Evolutionary conservation across 2,797 vertebrate species (phyloP).

Genomic region (Remorina albescens): DNA sequence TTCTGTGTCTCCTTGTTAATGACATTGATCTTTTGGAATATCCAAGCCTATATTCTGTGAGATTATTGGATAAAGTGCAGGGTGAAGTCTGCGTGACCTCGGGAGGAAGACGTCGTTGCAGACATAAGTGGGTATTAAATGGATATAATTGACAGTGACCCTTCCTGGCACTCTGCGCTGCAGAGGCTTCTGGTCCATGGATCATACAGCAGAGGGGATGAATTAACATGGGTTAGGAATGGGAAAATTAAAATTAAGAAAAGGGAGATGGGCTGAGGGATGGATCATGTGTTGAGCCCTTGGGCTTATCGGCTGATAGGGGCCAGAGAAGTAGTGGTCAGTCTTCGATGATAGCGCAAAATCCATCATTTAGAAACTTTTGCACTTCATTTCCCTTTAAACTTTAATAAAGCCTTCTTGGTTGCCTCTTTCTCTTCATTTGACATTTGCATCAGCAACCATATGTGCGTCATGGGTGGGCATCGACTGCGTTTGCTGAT

Average conservation of each 20-base stretch:
- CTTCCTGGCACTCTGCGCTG: slow-evolving; percentile 81
- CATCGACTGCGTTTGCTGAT: slow-evolving; percentile 66
- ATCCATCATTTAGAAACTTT: slow-evolving; percentile 66
- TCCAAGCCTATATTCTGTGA: slow-evolving; percentile 86
- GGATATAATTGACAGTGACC: slow-evolving; percentile 91
- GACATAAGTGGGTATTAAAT: slow-evolving; percentile 91
- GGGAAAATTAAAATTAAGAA: slow-evolving; percentile 78
- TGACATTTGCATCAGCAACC: slow-evolving; percentile 35
- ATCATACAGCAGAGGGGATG: slow-evolving; percentile 80
- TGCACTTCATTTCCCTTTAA: slow-evolving; percentile 34
- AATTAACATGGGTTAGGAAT: slow-evolving; percentile 83
- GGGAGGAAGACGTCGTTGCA: slow-evolving; percentile 79
- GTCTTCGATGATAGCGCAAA: slow-evolving; percentile 43
- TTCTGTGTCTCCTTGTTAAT: slow-evolving; percentile 86
- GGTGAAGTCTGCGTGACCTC: slow-evolving; percentile 86
- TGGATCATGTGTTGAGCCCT: slow-evolving; percentile 75
- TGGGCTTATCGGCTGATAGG: slow-evolving; percentile 74
- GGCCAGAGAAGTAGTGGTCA: slow-evolving; percentile 55
- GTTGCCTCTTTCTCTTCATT: slow-evolving; percentile 19
- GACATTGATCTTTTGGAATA: slow-evolving; percentile 88
- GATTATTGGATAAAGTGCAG: slow-evolving; percentile 90
- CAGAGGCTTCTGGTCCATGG: slow-evolving; percentile 73
- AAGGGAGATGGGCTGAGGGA: slow-evolving; percentile 68
- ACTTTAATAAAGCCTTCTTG: slow-evolving; percentile 27
- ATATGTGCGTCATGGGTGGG: slow-evolving; percentile 29